Conservation (phyloP, 2,888 invertebrate genomes). For the Drymonia ruficornis region DNA sequence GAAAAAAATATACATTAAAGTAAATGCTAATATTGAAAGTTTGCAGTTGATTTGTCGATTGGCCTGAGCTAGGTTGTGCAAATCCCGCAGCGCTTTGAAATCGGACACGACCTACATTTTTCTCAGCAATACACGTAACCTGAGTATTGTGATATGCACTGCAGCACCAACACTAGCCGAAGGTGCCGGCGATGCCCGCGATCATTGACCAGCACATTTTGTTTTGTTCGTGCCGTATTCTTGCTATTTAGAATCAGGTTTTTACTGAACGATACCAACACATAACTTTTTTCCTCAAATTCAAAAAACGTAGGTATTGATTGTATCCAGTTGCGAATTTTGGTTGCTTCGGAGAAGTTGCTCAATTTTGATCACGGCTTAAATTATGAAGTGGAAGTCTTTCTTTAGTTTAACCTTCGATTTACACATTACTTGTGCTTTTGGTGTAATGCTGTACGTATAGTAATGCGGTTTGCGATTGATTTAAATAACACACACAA, state of each 20-base stretch:
- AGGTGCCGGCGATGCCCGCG: constrained; percentile 19
- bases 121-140: constrained; percentile 68
- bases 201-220: constrained; percentile 19
- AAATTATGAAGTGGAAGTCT: too few species aligned
- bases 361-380: too few species aligned
- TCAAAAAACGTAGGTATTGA: background rate
- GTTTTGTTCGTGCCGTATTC: constrained; percentile 14
- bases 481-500: too few species aligned
- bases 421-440: too few species aligned
- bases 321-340: background rate
- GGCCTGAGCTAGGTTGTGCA: constrained; percentile 56
- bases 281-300: background rate
- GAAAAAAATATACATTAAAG: constrained; percentile 22
- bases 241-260: constrained; percentile 12
- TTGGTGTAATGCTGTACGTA: too few species aligned
- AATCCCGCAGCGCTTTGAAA: constrained; percentile 70
- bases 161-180: constrained; percentile 23
- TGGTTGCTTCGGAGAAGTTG: background rate
- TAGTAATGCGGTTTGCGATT: too few species aligned
- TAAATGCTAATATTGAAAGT: constrained; percentile 42
- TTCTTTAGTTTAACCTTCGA: too few species aligned
- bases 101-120: constrained; percentile 74
- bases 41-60: constrained; percentile 41
- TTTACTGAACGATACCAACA: too few species aligned
- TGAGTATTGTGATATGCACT: constrained; percentile 59